Base-by-base conservation (phyloP, 2,888 invertebrate genomes). In the Hoplodrina blanda region DNA sequence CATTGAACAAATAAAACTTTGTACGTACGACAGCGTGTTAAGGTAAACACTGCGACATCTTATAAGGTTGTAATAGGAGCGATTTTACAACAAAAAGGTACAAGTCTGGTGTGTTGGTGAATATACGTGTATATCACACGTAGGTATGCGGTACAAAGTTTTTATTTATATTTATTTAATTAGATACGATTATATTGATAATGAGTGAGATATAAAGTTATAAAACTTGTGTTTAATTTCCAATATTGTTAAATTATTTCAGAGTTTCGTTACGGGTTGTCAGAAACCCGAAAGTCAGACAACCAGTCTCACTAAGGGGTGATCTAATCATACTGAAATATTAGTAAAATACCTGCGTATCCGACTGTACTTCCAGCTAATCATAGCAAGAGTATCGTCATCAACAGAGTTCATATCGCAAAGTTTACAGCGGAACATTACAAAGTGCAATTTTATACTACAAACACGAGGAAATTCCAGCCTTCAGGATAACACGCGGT, bases 321-420 rank as follows among this genome's bases (percentile, higher is more conserved):
- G 37, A 52, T 8, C 10, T 41, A 13, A 50, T 55, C 10, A 33
- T 44, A 33, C 19, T 19, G 7, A 46, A 73, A 73, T 53, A 13
- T 25, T 37, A 46, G n/a, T 49, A n/a, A 33, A 33, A 59, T 37
- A 13, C 25, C 25, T 25, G 25, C 20, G 50, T 72, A 19, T 41
- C 7, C n/a, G 54, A 49, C 37, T 57, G 66, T 78, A 78, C 69
- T 62, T 37, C 17, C 37, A 49, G 62, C 56, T 11, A 71, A 37
- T 72, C 41, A 55, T 15, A 54, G 44, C 54, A 62, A 61, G 19
- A 66, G 63, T 59, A 66, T 55, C 63, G 49, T 80, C 73, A 65
- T 44, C 83, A 84, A 85, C 87, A 82, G 83, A 82, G 80, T 19
- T 71, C 84, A 85, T 87, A 87, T 89, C 88, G 87, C 91, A 88